These are phyloP conservation scores for Stenopsyche tienmushanensis DNA, from an alignment of 1,140 invertebrate species.

Conservation along the genomic window DNA sequence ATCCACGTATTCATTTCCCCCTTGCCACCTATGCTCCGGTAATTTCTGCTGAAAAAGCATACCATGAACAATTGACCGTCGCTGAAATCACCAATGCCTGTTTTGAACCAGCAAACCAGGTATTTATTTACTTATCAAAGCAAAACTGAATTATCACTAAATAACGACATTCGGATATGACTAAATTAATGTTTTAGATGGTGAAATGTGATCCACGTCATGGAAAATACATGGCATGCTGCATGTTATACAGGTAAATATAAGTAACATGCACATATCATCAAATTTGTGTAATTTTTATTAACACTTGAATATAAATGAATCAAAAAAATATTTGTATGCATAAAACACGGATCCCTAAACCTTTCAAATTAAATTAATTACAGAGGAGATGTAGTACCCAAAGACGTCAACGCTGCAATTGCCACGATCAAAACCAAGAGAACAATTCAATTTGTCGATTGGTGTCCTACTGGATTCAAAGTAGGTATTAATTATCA, in stretches of 20 bases:
- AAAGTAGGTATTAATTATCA: constrained; percentile 83
- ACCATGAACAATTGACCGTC: constrained; percentile 76
- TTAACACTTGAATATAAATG: no score
- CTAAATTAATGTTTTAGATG: constrained; percentile 60
- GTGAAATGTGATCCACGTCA: constrained; percentile 81
- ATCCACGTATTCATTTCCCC: constrained; percentile 80
- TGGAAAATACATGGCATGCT: constrained; percentile 85
- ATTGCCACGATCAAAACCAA: constrained; percentile 90
- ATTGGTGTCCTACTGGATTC: constrained; percentile 82
- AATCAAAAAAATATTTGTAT: no score
- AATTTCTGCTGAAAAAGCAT: constrained; percentile 79
- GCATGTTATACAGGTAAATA: constrained; percentile 72
- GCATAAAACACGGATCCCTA: no score
- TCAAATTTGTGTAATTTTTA: no score
- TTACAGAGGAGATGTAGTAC: constrained; percentile 62
- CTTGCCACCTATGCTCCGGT: constrained; percentile 77
- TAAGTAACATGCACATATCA: background rate
- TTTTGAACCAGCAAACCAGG: constrained; percentile 80
- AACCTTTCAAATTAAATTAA: no score
- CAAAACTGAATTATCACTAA: no score
- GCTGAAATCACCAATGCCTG: constrained; percentile 80
- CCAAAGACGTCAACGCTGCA: constrained; percentile 86
- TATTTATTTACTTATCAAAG: constrained; percentile 45
- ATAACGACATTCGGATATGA: no score
- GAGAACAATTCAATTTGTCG: constrained; percentile 78